A percentile compares a stretch with the other conserved stretches of the same genome.
Conservation (phyloP, 2,113 vertebrate species). For the Eretmochelys imbricata region DNA sequence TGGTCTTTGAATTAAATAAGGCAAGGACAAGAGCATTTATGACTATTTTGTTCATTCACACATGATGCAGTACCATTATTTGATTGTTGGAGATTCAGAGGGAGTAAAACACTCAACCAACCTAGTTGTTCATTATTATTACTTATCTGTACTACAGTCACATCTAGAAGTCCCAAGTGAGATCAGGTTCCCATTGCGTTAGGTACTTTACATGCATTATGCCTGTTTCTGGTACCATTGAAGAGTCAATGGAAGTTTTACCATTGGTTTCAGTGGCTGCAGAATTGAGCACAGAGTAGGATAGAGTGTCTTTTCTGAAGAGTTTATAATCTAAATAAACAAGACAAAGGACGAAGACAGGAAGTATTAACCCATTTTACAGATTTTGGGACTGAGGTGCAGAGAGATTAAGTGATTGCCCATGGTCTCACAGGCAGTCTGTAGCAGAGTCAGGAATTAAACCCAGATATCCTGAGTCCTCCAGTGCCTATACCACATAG, state of each 20-base stretch:
- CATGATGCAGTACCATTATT: neutral
- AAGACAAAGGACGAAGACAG: neutral
- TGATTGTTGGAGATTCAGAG: neutral
- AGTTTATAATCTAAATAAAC: neutral
- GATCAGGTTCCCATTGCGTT: neutral
- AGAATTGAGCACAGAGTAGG: neutral
- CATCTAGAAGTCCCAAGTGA: neutral
- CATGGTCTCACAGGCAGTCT: neutral
- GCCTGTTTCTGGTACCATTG: neutral
- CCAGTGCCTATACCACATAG: neutral
- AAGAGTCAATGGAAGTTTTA: neutral
- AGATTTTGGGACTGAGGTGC: neutral
- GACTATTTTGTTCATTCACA: neutral
- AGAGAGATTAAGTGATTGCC: neutral
- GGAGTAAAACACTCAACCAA: neutral
- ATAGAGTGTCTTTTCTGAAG: neutral
- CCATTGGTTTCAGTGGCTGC: neutral
- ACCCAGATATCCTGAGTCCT: neutral
- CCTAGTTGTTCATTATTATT: neutral
- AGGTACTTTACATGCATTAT: neutral
- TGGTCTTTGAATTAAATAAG: neutral
- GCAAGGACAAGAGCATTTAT: neutral
- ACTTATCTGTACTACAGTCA: neutral
- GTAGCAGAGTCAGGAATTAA: neutral
- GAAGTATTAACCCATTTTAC: neutral